phyloP scores from a whole-genome alignment of 2,888 invertebrate species.

The Polymixis flavicincta region DNA sequence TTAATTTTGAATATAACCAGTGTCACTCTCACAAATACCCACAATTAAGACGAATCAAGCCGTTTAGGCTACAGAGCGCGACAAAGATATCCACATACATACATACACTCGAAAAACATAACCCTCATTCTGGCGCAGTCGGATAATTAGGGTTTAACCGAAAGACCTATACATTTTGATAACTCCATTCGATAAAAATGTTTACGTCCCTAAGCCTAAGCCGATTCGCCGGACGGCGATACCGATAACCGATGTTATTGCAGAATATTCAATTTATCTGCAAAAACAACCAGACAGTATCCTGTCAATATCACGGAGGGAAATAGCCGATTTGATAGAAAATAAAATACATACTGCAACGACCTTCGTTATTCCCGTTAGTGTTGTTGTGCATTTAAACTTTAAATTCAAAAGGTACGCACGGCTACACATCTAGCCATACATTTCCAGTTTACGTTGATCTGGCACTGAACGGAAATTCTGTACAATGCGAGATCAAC shows the following conservation, averaged over 20 bases:
- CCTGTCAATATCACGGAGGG: constrained; percentile 30
- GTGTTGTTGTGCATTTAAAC: background rate
- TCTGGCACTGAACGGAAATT: too few relatives aligned
- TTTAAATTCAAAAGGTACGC: background rate
- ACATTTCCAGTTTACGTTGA: too few relatives aligned
- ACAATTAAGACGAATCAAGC: too few relatives aligned
- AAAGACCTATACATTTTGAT: background rate
- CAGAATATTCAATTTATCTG: constrained; percentile 26
- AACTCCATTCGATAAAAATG: background rate
- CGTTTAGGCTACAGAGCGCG: too few relatives aligned
- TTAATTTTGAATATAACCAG: too few relatives aligned
- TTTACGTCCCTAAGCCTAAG: background rate
- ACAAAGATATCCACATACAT: too few relatives aligned
- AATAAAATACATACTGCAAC: constrained; percentile 15
- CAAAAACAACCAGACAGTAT: constrained; percentile 26
- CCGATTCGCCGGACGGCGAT: background rate
- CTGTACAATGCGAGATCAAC: too few relatives aligned
- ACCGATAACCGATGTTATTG: constrained; percentile 12
- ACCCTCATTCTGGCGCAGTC: too few relatives aligned
- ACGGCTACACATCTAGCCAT: too few relatives aligned
- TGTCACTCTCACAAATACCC: too few relatives aligned
- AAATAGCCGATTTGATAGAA: constrained; percentile 45
- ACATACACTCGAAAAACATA: too few relatives aligned
- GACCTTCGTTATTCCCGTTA: constrained; percentile 5
- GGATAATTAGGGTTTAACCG: background rate